These are phyloP conservation scores for Myotis daubentonii DNA, from an alignment of 2,797 vertebrate genomes.

Conservation along the genomic window DNA sequence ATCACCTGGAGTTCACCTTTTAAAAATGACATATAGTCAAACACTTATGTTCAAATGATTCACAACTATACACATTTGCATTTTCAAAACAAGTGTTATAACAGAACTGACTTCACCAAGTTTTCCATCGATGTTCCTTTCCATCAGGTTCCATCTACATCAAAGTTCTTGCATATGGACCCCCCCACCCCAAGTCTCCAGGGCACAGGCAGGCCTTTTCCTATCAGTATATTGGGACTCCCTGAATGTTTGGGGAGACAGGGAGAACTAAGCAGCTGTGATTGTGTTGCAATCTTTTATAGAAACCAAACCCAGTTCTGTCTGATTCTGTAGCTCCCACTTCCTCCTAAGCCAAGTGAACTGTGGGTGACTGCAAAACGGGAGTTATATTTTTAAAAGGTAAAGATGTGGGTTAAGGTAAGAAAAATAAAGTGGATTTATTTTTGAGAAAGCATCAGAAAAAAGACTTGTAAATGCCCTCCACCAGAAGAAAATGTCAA, in stretches of 20 bases:
- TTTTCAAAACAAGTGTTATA: background rate
- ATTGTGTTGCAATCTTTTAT: background rate
- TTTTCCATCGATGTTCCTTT: background rate
- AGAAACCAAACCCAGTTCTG: background rate
- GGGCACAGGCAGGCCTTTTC: background rate
- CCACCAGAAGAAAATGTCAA: constrained; percentile 58
- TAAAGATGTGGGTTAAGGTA: constrained; percentile 40
- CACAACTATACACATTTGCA: background rate
- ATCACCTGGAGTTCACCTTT: background rate
- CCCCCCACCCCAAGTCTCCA: background rate
- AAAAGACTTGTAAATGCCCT: constrained; percentile 49
- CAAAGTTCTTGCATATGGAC: background rate
- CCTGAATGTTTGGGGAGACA: background rate
- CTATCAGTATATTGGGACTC: background rate
- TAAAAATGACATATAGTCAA: background rate
- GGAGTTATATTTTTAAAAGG: constrained; percentile 4
- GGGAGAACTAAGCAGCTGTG: background rate
- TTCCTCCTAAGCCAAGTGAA: background rate
- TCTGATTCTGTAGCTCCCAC: background rate
- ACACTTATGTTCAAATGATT: background rate
- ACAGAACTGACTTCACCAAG: background rate
- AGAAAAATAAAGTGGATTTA: constrained; percentile 18
- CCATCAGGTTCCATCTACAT: background rate
- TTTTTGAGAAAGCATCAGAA: constrained; percentile 40
- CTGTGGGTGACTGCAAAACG: background rate